phyloP scores from a whole-genome alignment of 2,113 vertebrate species.

The Peromyscus californicus region DNA sequence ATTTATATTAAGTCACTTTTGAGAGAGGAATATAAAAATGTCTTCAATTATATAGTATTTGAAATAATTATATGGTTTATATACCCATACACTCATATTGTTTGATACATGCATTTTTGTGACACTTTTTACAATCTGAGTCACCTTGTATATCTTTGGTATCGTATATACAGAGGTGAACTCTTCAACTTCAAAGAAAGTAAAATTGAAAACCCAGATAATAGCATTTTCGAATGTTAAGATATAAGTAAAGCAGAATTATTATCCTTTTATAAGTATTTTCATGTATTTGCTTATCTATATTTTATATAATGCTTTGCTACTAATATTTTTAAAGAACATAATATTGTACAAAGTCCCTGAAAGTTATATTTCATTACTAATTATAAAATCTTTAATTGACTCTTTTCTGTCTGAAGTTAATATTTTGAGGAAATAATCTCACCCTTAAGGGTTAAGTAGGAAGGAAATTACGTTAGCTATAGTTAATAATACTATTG shows the following conservation, averaged over 20 bases:
- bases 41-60: neutral
- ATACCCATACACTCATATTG: neutral
- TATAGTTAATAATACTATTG: neutral
- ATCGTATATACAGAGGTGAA: neutral
- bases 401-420: neutral
- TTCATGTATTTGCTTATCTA: neutral
- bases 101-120: neutral
- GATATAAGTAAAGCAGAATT: neutral
- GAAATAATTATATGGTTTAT: neutral
- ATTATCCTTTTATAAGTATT: neutral
- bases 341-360: neutral
- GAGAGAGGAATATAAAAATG: neutral
- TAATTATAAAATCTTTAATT: neutral
- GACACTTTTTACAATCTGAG: conserved; percentile 15
- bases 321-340: neutral
- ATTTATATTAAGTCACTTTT: neutral
- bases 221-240: neutral
- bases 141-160: neutral
- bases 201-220: neutral
- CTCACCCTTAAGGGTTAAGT: neutral
- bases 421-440: neutral
- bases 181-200: neutral
- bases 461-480: neutral
- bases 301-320: neutral
- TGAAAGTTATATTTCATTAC: neutral